Conservation (phyloP, 2,113 vertebrate species). For the Excalfactoria chinensis region DNA sequence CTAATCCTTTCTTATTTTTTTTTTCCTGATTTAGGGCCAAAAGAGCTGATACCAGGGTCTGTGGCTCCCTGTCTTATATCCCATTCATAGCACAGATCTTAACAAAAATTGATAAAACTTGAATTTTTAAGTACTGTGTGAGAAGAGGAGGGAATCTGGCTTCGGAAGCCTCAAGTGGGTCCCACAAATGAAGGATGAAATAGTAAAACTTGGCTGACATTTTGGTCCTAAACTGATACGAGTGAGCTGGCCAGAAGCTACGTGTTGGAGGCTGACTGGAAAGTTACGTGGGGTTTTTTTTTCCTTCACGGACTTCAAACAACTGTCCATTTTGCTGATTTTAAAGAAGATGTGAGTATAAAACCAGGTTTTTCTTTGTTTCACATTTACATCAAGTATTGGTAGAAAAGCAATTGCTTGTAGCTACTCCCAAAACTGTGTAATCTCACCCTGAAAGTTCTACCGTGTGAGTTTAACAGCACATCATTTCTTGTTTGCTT, state of each 20-base stretch:
- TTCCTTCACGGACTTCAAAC: background rate
- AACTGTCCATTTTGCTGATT: background rate
- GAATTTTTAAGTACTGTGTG: background rate
- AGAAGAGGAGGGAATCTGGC: background rate
- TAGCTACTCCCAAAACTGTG: background rate
- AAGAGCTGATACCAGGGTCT: background rate
- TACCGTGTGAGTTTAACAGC: background rate
- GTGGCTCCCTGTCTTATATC: background rate
- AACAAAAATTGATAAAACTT: background rate
- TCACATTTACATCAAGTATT: background rate
- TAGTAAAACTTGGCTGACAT: background rate
- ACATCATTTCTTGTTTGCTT: background rate
- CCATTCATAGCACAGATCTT: background rate
- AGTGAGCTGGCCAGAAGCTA: background rate
- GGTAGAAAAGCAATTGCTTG: background rate
- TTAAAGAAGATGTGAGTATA: background rate
- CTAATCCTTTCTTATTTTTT: background rate
- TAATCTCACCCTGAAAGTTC: background rate
- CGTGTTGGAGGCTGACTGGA: constrained; percentile 1
- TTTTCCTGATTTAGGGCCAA: background rate
- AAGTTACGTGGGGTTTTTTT: background rate
- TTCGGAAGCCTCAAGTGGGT: background rate
- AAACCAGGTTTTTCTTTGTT: background rate
- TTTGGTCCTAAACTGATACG: background rate
- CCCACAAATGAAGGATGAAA: background rate